Percentiles rank a stretch among this genome's conserved stretches.
These are phyloP conservation scores for Salticus scenicus DNA, from an alignment of 2,888 invertebrate genomes.

Conservation along the genomic window DNA sequence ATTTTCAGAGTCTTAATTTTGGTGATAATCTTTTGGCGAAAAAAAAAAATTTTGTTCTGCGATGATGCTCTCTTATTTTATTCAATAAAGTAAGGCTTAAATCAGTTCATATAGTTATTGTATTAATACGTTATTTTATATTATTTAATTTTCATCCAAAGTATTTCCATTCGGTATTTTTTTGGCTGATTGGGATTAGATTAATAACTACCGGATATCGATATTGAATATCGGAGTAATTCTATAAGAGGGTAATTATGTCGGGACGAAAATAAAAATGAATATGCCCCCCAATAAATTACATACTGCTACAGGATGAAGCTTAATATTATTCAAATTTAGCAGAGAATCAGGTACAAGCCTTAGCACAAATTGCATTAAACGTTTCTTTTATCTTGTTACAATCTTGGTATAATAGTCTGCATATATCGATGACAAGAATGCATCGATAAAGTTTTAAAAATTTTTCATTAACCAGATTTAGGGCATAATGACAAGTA, in stretches of 20 bases:
- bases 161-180: neutral
- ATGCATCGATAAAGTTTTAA: too few relatives aligned
- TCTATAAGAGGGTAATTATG: neutral
- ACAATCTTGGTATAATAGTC: too few relatives aligned
- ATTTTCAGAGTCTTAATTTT: constrained; percentile 9
- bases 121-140: constrained; percentile 4
- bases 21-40: neutral
- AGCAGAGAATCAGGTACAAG: too few relatives aligned
- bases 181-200: neutral
- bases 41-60: neutral
- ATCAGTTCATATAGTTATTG: neutral
- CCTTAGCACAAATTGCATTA: too few relatives aligned
- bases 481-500: too few relatives aligned
- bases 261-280: neutral
- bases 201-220: neutral
- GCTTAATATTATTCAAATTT: too few relatives aligned
- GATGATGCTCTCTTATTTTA: constrained; percentile 12
- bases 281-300: neutral
- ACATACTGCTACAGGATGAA: too few relatives aligned
- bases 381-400: too few relatives aligned
- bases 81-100: neutral
- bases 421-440: too few relatives aligned
- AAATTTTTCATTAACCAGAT: too few relatives aligned
- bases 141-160: neutral
- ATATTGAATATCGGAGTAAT: neutral